Base-by-base conservation (phyloP, 1,140 invertebrate genomes). In the Aphidius ervi region DNA sequence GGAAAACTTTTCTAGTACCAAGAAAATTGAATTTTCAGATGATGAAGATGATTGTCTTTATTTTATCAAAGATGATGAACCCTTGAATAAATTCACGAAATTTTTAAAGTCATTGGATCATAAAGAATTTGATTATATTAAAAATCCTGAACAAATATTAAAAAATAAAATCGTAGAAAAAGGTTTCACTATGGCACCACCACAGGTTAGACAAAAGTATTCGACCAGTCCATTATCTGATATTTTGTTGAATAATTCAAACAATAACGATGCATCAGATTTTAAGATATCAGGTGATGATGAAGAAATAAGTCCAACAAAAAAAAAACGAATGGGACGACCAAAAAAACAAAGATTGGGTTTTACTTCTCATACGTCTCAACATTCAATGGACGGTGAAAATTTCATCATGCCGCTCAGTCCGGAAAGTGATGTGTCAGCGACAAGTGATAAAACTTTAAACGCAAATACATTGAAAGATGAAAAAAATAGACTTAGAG, bases 401-500 rank as follows among this genome's bases (percentile, higher is more conserved):
- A 76, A 79, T 63, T 79, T 81, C 52, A 68, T 76, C 3, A 77
- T 80, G 74, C 79, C 79, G 3, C 58, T 79, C 20, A 81, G 78
- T 63, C 78, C 79, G 42, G 78, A 80, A 52, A 81, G 77, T 59
- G 79, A 81, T 57, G 74, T 79, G 47, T 80, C 80, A 5, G 75
- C 72, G 2, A 73, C 72, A 2, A 78, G 74, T 54, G 78, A 80
- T 42, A 79, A 79, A 63, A 63, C 65, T 58, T 31, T 1, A 31
- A 3, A 2, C 23, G 3, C 31, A 0, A 16, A 20, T n/a, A 39
- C 23, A 47, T 20, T n/a, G n/a, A 47, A 49, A 39, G 37, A 58
- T 4, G 56, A 58, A 16, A 46, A 47, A 16, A 48, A 48, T 63
- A 70, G 72, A 10, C 70, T 71, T 58, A 71, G 73, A 23, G 58